Evolutionary conservation across 2,113 vertebrate species (phyloP).

Genomic region (Sebastes fasciatus): DNA sequence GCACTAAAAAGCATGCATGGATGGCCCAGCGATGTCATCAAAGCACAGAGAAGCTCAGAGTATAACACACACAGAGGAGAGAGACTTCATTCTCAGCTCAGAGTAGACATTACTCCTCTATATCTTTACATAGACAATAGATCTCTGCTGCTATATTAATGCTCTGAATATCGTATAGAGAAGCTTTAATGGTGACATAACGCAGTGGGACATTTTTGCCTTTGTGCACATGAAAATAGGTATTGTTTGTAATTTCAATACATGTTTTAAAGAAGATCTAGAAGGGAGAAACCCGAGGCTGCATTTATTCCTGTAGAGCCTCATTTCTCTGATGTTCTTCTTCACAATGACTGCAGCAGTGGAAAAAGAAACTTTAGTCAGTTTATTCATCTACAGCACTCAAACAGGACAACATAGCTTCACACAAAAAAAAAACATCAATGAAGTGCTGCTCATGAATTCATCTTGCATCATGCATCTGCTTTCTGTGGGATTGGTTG

Average conservation of each 20-base stretch:
- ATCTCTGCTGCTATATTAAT: no score
- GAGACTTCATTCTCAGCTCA: no score
- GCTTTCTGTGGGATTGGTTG: background rate
- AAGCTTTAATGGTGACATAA: background rate
- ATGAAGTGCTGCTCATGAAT: background rate
- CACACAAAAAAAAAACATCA: background rate
- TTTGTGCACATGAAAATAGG: background rate
- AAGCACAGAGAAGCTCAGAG: no score
- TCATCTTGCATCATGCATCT: background rate
- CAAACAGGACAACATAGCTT: background rate
- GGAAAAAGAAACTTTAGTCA: background rate
- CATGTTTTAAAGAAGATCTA: background rate
- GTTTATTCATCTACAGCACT: background rate
- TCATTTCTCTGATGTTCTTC: background rate
- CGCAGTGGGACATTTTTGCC: background rate
- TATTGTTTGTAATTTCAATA: background rate
- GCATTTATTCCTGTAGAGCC: conserved; percentile 1
- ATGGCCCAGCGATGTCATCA: no score
- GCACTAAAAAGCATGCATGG: no score
- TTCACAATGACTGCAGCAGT: background rate
- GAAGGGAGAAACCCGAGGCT: background rate
- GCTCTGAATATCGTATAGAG: no score
- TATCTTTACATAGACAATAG: no score
- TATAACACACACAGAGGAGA: no score
- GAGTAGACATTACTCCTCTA: no score